A percentile compares a stretch with the other conserved stretches of the same genome.
Evolutionary conservation across 2,888 invertebrate species (phyloP).

Genomic region (Ennomos erosarius): DNA sequence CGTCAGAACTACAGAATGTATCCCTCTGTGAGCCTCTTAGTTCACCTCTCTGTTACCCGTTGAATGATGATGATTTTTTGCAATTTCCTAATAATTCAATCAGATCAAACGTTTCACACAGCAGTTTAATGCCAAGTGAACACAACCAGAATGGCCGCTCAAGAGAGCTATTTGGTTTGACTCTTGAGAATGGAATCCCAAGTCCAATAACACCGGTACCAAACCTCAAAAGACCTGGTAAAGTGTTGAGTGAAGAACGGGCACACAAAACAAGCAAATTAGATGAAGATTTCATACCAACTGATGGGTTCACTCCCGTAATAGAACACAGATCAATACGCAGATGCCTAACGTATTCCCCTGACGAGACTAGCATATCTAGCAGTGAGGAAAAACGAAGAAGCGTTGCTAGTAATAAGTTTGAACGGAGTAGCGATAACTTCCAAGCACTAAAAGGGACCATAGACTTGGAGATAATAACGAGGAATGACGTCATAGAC

Average conservation of each 20-base stretch:
- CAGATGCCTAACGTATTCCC: constrained; percentile 86
- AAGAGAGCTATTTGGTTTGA: constrained; percentile 74
- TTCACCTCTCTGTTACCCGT: constrained; percentile 56
- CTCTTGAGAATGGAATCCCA: constrained; percentile 79
- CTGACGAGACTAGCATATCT: constrained; percentile 78
- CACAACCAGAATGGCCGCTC: constrained; percentile 61
- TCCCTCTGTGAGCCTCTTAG: constrained; percentile 66
- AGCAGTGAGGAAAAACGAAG: constrained; percentile 83
- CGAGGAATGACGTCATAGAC: constrained; percentile 86
- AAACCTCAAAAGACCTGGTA: constrained; percentile 72
- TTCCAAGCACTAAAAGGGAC: constrained; percentile 81
- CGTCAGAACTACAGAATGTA: constrained; percentile 65
- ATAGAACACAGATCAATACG: constrained; percentile 81
- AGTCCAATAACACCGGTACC: constrained; percentile 80
- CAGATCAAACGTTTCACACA: constrained; percentile 71
- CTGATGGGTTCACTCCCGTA: constrained; percentile 72
- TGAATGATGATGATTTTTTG: constrained; percentile 46
- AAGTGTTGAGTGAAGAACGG: constrained; percentile 73
- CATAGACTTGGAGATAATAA: constrained; percentile 86
- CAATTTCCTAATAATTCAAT: constrained; percentile 54
- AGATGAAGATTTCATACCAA: constrained; percentile 70
- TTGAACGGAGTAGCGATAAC: constrained; percentile 69
- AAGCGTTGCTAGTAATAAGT: constrained; percentile 78
- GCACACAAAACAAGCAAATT: constrained; percentile 81
- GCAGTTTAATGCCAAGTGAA: constrained; percentile 70